Percentiles rank a stretch among this genome's conserved stretches.
phyloP scores from a whole-genome alignment of 53 echinoderm and acorn worm genomes.

The Patiria pectinifera region DNA sequence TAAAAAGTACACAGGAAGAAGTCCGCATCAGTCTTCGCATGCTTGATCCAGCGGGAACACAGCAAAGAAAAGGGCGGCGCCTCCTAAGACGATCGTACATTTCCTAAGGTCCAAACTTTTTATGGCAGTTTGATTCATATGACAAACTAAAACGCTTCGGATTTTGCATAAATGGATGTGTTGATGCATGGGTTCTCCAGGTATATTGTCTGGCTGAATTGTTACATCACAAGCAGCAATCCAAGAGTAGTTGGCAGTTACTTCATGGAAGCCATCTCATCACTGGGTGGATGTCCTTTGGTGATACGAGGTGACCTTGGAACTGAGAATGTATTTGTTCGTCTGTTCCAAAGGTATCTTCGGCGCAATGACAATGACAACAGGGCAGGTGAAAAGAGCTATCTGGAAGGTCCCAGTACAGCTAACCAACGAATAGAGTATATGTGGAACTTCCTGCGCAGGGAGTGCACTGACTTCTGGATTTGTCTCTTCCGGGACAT shows the following conservation, averaged over 20 bases:
- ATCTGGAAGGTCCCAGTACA: conserved; percentile 51
- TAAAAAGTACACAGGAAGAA: too few relatives aligned
- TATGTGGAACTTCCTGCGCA: conserved; percentile 55
- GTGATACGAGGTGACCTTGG: conserved; percentile 71
- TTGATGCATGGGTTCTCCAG: conserved; percentile 81
- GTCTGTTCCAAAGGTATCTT: conserved; percentile 60
- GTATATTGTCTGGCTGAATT: conserved; percentile 68
- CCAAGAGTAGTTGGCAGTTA: conserved; percentile 67
- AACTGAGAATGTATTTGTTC: conserved; percentile 69
- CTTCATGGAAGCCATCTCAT: conserved; percentile 50
- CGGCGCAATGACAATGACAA: not conserved
- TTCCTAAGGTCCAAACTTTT: too few relatives aligned
- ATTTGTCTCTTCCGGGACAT: conserved; percentile 46
- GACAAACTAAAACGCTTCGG: conserved; percentile 77
- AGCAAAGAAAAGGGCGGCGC: too few relatives aligned
- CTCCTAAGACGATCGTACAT: too few relatives aligned
- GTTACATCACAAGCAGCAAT: conserved; percentile 58
- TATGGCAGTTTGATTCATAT: conserved; percentile 70
- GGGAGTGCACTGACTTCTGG: conserved; percentile 61
- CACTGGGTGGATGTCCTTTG: conserved; percentile 48
- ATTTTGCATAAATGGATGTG: conserved; percentile 69
- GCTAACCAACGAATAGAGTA: conserved; percentile 69
- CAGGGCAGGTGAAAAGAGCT: not conserved
- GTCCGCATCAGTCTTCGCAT: too few relatives aligned
- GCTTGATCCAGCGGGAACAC: too few relatives aligned